Evolutionary conservation across 2,113 vertebrate species (phyloP).

Genomic region (zebrafish (Danio rerio)): GRCz12tu NC_133200.1:17722001-17722500

Average conservation of each 20-base stretch:
- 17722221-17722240: background rate
- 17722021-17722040: no score
- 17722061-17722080: no score
- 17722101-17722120: background rate
- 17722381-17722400: slow-evolving; percentile 57
- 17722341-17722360: slow-evolving; percentile 64
- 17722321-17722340: slow-evolving; percentile 58
- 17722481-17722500: slow-evolving; percentile 69
- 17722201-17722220: background rate
- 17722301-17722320: background rate
- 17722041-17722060: no score
- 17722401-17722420: slow-evolving; percentile 76
- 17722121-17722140: background rate
- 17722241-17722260: slow-evolving; percentile 7
- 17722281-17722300: slow-evolving; percentile 33
- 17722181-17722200: background rate
- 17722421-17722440: slow-evolving; percentile 69
- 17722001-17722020: no score
- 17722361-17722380: slow-evolving; percentile 58
- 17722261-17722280: slow-evolving; percentile 6
- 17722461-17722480: slow-evolving; percentile 45
- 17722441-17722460: slow-evolving; percentile 59
- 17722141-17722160: background rate
- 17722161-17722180: slow-evolving; percentile 8
- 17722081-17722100: no score